phyloP scores from a whole-genome alignment of 2,113 vertebrate genomes.

The Holacanthus passer region DNA sequence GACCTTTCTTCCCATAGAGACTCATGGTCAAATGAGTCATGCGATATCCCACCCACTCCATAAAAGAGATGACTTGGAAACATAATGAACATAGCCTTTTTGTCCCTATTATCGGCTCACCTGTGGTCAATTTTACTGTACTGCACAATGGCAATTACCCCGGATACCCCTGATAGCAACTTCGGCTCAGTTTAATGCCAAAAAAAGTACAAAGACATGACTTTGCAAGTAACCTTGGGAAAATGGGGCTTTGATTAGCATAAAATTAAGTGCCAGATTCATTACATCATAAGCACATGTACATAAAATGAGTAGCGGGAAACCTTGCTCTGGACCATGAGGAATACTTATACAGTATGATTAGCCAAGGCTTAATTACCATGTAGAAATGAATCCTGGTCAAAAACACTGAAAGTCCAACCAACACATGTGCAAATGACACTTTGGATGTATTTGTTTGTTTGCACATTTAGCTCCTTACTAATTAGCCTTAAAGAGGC shows the following conservation, averaged over 20 bases:
- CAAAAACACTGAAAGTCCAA: slow-evolving; percentile 9
- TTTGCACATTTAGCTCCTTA: slow-evolving; percentile 28
- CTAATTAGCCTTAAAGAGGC: slow-evolving; percentile 46
- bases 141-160: slow-evolving; percentile 65
- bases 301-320: slow-evolving; percentile 67
- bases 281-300: slow-evolving; percentile 71
- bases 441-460: slow-evolving; percentile 35
- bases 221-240: slow-evolving; percentile 77
- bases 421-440: slow-evolving; percentile 1
- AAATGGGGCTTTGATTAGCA: slow-evolving; percentile 74
- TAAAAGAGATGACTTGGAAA: slow-evolving; percentile 63
- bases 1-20: slow-evolving; percentile 51
- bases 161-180: slow-evolving; percentile 56
- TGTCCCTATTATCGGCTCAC: slow-evolving; percentile 69
- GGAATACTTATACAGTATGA: slow-evolving; percentile 56
- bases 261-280: slow-evolving; percentile 79
- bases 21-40: slow-evolving; percentile 58
- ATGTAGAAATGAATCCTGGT: slow-evolving; percentile 54
- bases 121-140: slow-evolving; percentile 61
- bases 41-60: slow-evolving; percentile 28
- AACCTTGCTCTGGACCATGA: slow-evolving; percentile 56
- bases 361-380: slow-evolving; percentile 68
- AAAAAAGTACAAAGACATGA: slow-evolving; percentile 47
- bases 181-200: slow-evolving; percentile 43
- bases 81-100: slow-evolving; percentile 66